These are phyloP conservation scores for Anoplophora glabripennis DNA, from an alignment of 1,140 invertebrate species.

Conservation along the genomic window DNA sequence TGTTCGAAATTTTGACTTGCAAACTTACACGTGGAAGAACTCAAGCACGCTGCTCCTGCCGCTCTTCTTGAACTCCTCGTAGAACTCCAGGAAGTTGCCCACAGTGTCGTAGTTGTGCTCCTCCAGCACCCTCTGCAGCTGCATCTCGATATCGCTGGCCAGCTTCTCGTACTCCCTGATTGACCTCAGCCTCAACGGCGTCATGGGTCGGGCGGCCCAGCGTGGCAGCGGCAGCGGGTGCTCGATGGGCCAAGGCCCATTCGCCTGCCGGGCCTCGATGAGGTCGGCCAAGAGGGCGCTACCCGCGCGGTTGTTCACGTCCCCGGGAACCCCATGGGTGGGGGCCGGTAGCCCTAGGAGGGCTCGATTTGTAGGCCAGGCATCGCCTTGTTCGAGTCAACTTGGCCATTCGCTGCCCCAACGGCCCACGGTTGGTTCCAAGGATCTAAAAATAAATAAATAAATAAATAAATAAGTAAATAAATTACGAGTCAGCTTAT, in stretches of 20 bases:
- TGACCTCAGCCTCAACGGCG: constrained; percentile 51
- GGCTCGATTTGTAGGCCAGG: constrained; percentile 53
- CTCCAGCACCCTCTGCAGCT: constrained; percentile 72
- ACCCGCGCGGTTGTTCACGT: constrained; percentile 5
- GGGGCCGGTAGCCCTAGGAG: constrained; percentile 36
- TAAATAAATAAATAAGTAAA: constrained; percentile 44
- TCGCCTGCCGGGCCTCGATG: constrained; percentile 50
- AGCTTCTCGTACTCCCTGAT: constrained; percentile 77
- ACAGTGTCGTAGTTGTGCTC: constrained; percentile 84
- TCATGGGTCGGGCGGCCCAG: constrained; percentile 55
- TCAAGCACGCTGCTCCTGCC: constrained; percentile 58
- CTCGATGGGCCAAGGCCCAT: constrained; percentile 57
- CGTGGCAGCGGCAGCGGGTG: constrained; percentile 67
- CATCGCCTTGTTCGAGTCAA: constrained; percentile 75
- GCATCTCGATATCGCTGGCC: constrained; percentile 69
- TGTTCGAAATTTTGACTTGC: background rate
- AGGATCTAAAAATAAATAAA: constrained; percentile 55
- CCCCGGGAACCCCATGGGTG: constrained; percentile 17
- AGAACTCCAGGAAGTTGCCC: constrained; percentile 79
- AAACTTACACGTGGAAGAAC: constrained; percentile 62
- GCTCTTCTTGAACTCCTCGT: constrained; percentile 66
- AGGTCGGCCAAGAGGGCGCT: constrained; percentile 31
- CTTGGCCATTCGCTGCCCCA: constrained; percentile 89
- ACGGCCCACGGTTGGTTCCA: constrained; percentile 73
- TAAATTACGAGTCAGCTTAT: no score